Evolutionary conservation across 2,113 vertebrate species (phyloP).

Genomic region (rat (Rattus norvegicus)): DNA sequence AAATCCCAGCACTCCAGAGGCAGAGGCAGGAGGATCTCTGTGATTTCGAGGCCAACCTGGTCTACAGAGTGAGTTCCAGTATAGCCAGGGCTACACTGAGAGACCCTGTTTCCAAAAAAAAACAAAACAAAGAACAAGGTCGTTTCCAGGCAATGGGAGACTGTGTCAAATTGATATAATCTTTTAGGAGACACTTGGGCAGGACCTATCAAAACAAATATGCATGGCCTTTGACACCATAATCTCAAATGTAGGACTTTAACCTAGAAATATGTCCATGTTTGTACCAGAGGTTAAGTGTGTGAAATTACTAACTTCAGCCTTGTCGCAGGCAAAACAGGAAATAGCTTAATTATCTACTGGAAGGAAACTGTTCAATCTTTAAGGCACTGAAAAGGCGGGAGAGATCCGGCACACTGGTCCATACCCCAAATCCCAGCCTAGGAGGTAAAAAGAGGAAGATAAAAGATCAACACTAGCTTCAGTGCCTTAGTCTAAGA

Average conservation of each 20-base stretch:
- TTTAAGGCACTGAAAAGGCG: not conserved
- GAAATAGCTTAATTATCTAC: not conserved
- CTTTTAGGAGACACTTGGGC: not conserved
- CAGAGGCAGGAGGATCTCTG: not conserved
- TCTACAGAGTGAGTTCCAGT: not conserved
- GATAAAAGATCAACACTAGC: not conserved
- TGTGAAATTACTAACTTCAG: not conserved
- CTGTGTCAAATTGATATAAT: not conserved
- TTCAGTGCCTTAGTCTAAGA: not conserved
- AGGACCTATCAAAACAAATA: constrained; percentile 39
- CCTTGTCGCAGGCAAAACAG: constrained; percentile 12
- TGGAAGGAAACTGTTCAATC: not conserved
- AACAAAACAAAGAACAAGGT: not conserved
- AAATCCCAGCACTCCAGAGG: not conserved
- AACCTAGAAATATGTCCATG: constrained; percentile 4
- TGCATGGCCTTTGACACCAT: not conserved
- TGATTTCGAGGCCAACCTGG: not conserved
- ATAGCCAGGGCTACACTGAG: not conserved
- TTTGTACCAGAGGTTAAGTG: constrained; percentile 34
- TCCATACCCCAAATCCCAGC: not conserved
- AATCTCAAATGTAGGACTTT: constrained; percentile 28
- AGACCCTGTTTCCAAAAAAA: not conserved
- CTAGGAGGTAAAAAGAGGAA: not conserved
- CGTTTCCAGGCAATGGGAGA: not conserved
- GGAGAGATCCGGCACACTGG: not conserved